Base-by-base conservation (phyloP, 1,140 invertebrate genomes). In the Parapsyche elsis region DNA sequence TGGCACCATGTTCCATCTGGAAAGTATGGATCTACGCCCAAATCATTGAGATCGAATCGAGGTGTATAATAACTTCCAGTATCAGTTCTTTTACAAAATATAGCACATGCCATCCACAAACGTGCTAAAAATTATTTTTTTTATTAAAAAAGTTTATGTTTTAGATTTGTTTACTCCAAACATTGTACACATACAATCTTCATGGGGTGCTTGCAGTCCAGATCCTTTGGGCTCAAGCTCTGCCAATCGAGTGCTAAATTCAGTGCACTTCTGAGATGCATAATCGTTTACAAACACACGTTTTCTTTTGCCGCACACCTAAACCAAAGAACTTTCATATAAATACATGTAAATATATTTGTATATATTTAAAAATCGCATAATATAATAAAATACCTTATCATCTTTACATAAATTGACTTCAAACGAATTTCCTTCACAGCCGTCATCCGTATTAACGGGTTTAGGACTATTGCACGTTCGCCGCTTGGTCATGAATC, bases 1-100 rank as follows among this genome's bases (percentile, higher is more conserved):
- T 95, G 93, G 84, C 94, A 95, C 93, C 93, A 94, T 2, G 94
- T 95, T 0, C 94, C 94, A 86, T 95, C 94, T 0, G 94, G 94
- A 84, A 94, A 94, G 86, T 94, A 94, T 0, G 94, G 91, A 82
- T 94, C 92, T 5, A 94, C 86, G 5, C 92, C 93, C 23, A 92
- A 86, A 84, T 93, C 92, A 84, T 94, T 94, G 45, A 95, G 87
- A 86, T 95, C 94, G 1, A 94, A 87, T 2, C 93, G 87, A 0
- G 94, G 94, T 0, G 94, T 92, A 85, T 95, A 95, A 87, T 91
- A 95, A 0, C 91, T 90, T 0, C 90, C 91, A 24, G 90, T 91
- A 81, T 91, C 91, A 57, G 89, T 89, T 12, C 92, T 89, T 64
- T 90, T 88, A 84, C 94, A 95, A 86, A 94, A 95, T 81, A 95